A percentile compares a stretch with the other conserved stretches of the same genome.
phyloP scores from a whole-genome alignment of 2,888 invertebrate species.

The Oscheius sp. region DNA sequence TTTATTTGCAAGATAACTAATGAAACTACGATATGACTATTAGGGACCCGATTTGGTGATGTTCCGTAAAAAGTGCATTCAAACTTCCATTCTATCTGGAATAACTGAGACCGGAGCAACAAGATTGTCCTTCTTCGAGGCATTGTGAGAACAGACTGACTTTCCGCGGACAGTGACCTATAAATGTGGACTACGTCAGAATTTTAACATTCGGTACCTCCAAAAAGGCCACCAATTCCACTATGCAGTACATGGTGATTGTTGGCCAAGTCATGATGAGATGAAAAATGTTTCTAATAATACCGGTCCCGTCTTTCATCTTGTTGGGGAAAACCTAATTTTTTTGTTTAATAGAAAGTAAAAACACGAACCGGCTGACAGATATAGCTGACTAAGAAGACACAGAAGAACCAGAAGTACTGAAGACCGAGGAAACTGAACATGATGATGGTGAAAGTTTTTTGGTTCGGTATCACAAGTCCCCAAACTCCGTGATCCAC shows the following conservation, averaged over 20 bases:
- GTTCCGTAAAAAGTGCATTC: neutral
- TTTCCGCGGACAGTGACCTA: constrained; percentile 66
- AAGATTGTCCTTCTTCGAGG: constrained; percentile 69
- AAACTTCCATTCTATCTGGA: constrained; percentile 62
- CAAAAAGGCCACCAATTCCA: constrained; percentile 65
- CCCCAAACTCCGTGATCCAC: constrained; percentile 55
- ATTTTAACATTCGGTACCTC: constrained; percentile 43
- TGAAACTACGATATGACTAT: too few relatives aligned
- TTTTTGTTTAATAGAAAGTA: neutral
- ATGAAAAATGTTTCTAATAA: constrained; percentile 66
- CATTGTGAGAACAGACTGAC: constrained; percentile 66
- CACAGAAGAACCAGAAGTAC: constrained; percentile 65
- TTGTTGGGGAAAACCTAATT: constrained; percentile 62
- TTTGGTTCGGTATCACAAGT: constrained; percentile 60
- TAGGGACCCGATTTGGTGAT: too few relatives aligned
- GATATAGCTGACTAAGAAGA: constrained; percentile 60
- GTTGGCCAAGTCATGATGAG: constrained; percentile 66
- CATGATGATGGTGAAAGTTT: constrained; percentile 63
- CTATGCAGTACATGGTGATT: constrained; percentile 64
- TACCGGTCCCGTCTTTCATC: constrained; percentile 63
- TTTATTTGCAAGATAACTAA: too few relatives aligned
- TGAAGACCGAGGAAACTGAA: constrained; percentile 64
- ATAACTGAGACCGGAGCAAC: constrained; percentile 51
- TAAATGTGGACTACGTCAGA: neutral
- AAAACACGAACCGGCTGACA: constrained; percentile 57